phyloP scores from a whole-genome alignment of 2,797 vertebrate species.

The Sorex maritimensis region DNA sequence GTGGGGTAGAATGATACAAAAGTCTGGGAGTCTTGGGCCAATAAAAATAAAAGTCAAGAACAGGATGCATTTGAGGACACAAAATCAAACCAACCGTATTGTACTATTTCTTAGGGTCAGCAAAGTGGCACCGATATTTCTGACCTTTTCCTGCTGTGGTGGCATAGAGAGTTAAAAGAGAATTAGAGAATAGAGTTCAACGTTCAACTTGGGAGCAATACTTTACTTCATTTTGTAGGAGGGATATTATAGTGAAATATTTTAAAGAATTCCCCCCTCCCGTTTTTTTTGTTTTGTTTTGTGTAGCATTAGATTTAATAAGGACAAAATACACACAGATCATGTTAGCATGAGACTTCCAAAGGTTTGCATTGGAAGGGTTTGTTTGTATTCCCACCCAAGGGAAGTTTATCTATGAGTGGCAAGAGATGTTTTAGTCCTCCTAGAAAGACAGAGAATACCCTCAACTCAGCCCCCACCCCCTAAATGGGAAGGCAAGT shows the following conservation, averaged over 20 bases:
- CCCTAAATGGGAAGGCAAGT: neutral
- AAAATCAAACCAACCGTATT: neutral
- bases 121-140: neutral
- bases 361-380: neutral
- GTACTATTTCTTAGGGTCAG: neutral
- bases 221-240: neutral
- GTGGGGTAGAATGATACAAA: neutral
- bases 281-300: neutral
- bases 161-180: neutral
- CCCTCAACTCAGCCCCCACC: neutral
- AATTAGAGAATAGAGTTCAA: fast-evolving
- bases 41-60: neutral
- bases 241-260: neutral
- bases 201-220: neutral
- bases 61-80: neutral
- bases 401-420: neutral
- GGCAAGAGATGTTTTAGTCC: neutral
- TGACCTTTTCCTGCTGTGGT: neutral
- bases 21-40: neutral
- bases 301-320: neutral
- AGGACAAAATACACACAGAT: neutral
- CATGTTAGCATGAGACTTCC: neutral
- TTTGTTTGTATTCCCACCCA: neutral
- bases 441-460: neutral
- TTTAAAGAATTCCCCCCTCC: neutral